Evolutionary conservation across 2,888 invertebrate genomes (phyloP).

Genomic region (Stratiomys singularior): DNA sequence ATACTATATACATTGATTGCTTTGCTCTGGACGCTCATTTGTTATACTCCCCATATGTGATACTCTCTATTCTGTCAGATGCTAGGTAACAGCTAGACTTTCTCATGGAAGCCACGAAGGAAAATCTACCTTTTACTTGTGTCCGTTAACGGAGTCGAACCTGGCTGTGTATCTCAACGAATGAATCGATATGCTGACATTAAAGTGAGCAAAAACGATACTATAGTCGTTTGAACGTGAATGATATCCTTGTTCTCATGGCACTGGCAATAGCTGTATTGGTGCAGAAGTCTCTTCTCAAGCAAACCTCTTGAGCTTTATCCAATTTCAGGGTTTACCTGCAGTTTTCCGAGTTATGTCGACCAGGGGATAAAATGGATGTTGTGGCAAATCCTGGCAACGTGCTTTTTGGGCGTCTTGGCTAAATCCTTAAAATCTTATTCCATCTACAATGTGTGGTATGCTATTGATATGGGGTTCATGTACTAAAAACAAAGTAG

Average conservation of each 20-base stretch:
- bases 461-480: slow-evolving; percentile 21
- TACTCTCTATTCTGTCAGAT: background rate
- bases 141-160: background rate
- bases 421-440: slow-evolving; percentile 45
- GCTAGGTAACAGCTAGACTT: background rate
- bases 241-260: background rate
- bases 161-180: slow-evolving; percentile 13
- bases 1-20: slow-evolving; percentile 9
- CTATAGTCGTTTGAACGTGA: slow-evolving; percentile 42
- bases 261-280: background rate
- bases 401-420: slow-evolving; percentile 47
- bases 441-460: background rate
- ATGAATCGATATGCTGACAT: slow-evolving; percentile 50
- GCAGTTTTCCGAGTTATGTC: slow-evolving; percentile 44
- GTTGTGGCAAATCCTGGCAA: slow-evolving; percentile 50
- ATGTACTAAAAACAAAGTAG: background rate
- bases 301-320: slow-evolving; percentile 49
- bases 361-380: slow-evolving; percentile 48
- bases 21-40: slow-evolving; percentile 34
- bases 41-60: slow-evolving; percentile 26
- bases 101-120: background rate
- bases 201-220: slow-evolving; percentile 48
- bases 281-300: background rate
- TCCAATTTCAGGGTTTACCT: slow-evolving; percentile 51
- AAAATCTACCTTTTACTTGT: background rate